Evolutionary conservation across 2,888 invertebrate species (phyloP), one percentile per base, ranked within the genome.

Genomic region (Synergus itoensis): DNA sequence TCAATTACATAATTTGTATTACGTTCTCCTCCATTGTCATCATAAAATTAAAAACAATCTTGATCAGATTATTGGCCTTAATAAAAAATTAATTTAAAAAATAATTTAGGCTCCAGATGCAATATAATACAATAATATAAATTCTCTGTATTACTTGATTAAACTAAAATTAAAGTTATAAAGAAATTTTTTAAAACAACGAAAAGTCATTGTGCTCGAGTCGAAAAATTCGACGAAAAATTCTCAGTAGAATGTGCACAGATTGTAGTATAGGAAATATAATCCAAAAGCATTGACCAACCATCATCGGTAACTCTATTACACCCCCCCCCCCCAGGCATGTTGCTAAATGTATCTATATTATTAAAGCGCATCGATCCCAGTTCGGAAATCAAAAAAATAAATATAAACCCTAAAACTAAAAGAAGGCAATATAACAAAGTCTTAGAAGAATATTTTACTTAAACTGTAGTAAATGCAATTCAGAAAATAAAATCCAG

Each of bases 401-500:
- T 48, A 4, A n/a, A 40, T n/a, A 48, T 48, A 4, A 48, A 48
- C 16, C 48, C 16, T 16, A 16, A 48, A 0, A 16, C 5, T 48
- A 3, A 16, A 48, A 21, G 8, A 14, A 18, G 48, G 43, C 18
- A 57, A 65, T 65, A 1, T 60, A 16, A 7, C 53, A 60, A 16
- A 53, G n/a, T 64, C 36, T 14, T 36, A 4, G 4, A 65, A 77
- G 21, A 69, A 21, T 63, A 43, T 75, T 43, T 48, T 36, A 77
- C 73, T 48, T 80, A 79, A 73, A 79, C 65, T 75, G 21, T 82
- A 79, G 82, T 83, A 81, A 82, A 83, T 83, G 80, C 76, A 80
- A 60, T 65, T 21, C 12, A 16, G 36, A 53, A 4, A 14, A 21
- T 16, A 65, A 43, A 67, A 28, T 78, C 60, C 18, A 21, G 14